phyloP scores from a whole-genome alignment of 1,140 invertebrate species.

The Megalonaias nervosa region DNA sequence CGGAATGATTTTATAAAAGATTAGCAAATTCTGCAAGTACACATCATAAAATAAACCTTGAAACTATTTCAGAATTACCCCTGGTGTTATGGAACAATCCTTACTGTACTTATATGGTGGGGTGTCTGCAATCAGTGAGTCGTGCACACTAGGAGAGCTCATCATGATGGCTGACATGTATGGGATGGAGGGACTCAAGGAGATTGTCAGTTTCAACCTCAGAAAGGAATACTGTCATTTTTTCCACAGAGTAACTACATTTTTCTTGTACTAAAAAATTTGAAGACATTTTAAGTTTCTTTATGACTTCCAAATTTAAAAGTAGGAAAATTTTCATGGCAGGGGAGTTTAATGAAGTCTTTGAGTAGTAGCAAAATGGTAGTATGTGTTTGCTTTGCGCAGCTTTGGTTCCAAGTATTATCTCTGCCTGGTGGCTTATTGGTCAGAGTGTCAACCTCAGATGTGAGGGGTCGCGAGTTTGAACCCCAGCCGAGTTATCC shows the following conservation, averaged over 20 bases:
- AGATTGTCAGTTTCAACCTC: slow-evolving; percentile 88
- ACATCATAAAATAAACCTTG: background rate
- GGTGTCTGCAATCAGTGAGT: slow-evolving; percentile 85
- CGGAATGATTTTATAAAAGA: background rate
- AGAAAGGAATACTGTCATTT: slow-evolving; percentile 93
- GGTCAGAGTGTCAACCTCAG: too few relatives aligned
- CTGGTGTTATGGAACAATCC: slow-evolving; percentile 88
- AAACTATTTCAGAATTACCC: slow-evolving; percentile 79
- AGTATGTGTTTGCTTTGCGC: too few relatives aligned
- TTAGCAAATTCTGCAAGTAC: background rate
- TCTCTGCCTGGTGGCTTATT: too few relatives aligned
- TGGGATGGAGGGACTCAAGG: slow-evolving; percentile 89
- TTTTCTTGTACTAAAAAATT: background rate
- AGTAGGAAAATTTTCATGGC: background rate
- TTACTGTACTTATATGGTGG: slow-evolving; percentile 94
- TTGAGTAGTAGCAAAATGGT: too few relatives aligned
- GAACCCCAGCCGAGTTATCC: too few relatives aligned
- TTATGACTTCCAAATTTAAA: background rate
- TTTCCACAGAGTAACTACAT: slow-evolving; percentile 82
- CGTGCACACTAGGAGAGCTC: slow-evolving; percentile 87
- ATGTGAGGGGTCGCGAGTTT: too few relatives aligned
- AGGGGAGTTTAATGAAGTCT: too few relatives aligned
- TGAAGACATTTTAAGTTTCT: background rate
- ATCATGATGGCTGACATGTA: slow-evolving; percentile 90
- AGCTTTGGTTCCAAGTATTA: too few relatives aligned